A percentile compares a stretch with the other conserved stretches of the same genome.
Evolutionary conservation across 2,888 invertebrate species (phyloP).

Genomic region (Tiliacea aurago): DNA sequence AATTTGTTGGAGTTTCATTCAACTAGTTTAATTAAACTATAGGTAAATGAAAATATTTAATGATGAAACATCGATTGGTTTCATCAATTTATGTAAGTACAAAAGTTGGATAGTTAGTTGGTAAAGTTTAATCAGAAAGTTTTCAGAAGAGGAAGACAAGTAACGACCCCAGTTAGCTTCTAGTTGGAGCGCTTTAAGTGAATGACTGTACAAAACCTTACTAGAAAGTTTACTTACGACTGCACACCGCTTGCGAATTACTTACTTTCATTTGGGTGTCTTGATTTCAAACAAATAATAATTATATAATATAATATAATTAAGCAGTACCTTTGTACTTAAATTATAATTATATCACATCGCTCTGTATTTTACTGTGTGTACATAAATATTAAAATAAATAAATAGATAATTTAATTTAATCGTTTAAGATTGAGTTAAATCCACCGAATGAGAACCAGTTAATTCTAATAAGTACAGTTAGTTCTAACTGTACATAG

Average conservation of each 20-base stretch:
- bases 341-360: too few species aligned
- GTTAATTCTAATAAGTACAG: too few species aligned
- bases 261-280: conserved; percentile 32
- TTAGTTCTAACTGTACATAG: not conserved
- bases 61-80: conserved; percentile 16
- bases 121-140: conserved; percentile 25
- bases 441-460: not conserved
- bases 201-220: conserved; percentile 37
- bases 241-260: conserved; percentile 43
- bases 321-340: too few species aligned
- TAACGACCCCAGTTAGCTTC: conserved; percentile 32
- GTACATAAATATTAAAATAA: too few species aligned
- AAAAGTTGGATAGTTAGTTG: conserved; percentile 27
- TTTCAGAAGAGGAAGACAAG: conserved; percentile 35
- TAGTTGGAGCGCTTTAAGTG: conserved; percentile 30
- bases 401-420: too few species aligned
- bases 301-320: too few species aligned
- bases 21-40: conserved; percentile 1
- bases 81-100: conserved; percentile 21
- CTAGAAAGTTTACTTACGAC: conserved; percentile 31
- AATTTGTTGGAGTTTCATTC: not conserved
- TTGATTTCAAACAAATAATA: not conserved
- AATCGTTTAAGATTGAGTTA: not conserved
- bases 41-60: not conserved
- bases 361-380: too few species aligned